These are phyloP conservation scores for Heliocidaris tuberculata DNA, from an alignment of 35 echinoderm and acorn worm genomes.

Conservation along the genomic window DNA sequence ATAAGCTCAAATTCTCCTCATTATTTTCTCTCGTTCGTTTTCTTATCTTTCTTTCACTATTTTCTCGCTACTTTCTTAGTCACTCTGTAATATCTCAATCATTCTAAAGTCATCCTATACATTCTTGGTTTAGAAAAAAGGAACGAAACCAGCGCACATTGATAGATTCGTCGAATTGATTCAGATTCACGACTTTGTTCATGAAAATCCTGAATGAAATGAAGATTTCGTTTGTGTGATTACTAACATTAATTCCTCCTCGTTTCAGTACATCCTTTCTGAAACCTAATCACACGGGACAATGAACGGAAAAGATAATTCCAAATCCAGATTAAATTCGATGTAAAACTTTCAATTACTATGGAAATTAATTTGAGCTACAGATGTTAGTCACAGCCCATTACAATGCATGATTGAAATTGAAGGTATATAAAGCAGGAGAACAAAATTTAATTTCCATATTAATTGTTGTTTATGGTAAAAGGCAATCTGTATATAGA, in stretches of 20 bases:
- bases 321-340: not conserved
- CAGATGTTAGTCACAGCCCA: not conserved
- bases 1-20: not conserved
- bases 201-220: not conserved
- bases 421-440: not conserved
- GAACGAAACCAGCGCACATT: not conserved
- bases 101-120: not conserved
- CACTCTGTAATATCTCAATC: not conserved
- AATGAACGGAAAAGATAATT: not conserved
- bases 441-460: not conserved
- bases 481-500: not conserved
- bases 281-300: not conserved
- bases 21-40: not conserved
- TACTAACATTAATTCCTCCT: not conserved
- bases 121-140: not conserved
- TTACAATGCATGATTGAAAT: not conserved
- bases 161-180: not conserved
- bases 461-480: not conserved
- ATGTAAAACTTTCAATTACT: slow-evolving; percentile 2
- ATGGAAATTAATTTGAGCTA: not conserved
- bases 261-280: not conserved
- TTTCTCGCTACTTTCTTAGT: not conserved
- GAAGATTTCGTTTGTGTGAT: not conserved
- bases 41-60: not conserved
- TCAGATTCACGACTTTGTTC: not conserved